Conservation (phyloP, 2,888 invertebrate genomes). For the Psylliodes chrysocephalus region DNA sequence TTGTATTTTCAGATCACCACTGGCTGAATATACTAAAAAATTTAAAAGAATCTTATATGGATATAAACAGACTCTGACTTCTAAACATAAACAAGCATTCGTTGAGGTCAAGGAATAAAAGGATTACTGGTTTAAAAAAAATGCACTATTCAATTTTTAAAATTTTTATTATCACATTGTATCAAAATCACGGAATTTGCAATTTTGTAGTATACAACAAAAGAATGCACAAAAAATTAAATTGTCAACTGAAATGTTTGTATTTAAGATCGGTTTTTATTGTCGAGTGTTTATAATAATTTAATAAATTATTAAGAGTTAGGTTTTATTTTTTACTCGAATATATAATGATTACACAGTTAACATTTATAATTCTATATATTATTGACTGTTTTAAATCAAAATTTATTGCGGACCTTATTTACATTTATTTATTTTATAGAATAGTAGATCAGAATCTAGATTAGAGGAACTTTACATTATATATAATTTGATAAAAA, state of each 20-base stretch:
- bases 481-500: too few species aligned
- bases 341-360: constrained; percentile 16
- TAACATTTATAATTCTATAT: constrained; percentile 19
- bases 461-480: neutral
- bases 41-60: too few species aligned
- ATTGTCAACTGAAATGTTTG: neutral
- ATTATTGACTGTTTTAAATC: constrained; percentile 20
- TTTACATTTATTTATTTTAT: constrained; percentile 19
- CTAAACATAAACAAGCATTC: too few species aligned
- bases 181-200: constrained; percentile 13
- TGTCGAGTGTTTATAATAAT: constrained; percentile 16
- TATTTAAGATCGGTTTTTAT: constrained; percentile 8
- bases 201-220: constrained; percentile 19
- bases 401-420: constrained; percentile 16
- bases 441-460: neutral
- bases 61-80: too few species aligned
- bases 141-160: neutral
- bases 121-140: neutral
- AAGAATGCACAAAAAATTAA: constrained; percentile 9
- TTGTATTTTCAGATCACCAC: too few species aligned
- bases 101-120: too few species aligned
- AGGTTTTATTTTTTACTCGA: constrained; percentile 17
- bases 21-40: too few species aligned
- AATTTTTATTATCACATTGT: constrained; percentile 19
- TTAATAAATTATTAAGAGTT: neutral